Evolutionary conservation across 2,113 vertebrate species (phyloP).

Genomic region (Ameiurus melas): DNA sequence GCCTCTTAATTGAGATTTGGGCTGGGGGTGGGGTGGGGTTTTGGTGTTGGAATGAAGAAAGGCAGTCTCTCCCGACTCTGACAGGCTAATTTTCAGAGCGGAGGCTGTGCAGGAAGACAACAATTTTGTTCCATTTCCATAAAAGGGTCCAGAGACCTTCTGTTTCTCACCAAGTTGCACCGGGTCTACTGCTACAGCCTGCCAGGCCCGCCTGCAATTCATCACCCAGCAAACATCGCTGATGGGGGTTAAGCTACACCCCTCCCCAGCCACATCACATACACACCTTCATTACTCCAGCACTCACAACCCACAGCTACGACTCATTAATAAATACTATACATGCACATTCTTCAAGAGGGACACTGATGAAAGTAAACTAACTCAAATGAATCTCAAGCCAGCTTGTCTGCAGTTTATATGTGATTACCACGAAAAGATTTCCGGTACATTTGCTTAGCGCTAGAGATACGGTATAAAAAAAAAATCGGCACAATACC

Average conservation of each 20-base stretch:
- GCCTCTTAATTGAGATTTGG: slow-evolving; percentile 32
- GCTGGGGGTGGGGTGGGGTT: slow-evolving; percentile 54
- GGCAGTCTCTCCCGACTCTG: slow-evolving; percentile 71
- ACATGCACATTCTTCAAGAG: neutral
- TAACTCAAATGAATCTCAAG: neutral
- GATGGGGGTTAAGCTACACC: slow-evolving; percentile 35
- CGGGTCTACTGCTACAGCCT: slow-evolving; percentile 35
- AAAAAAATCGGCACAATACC: neutral
- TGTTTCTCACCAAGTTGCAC: slow-evolving; percentile 59
- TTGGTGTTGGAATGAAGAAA: slow-evolving; percentile 74
- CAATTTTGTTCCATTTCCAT: slow-evolving; percentile 89
- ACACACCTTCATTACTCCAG: slow-evolving; percentile 19
- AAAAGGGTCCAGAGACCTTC: slow-evolving; percentile 83
- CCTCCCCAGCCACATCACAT: slow-evolving; percentile 25
- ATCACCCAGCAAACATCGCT: slow-evolving; percentile 46
- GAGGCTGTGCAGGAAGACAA: slow-evolving; percentile 86
- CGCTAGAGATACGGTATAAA: neutral
- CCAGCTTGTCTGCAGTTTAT: neutral
- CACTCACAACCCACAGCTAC: slow-evolving; percentile 23
- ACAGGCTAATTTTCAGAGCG: slow-evolving; percentile 81
- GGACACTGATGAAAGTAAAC: neutral
- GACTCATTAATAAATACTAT: neutral
- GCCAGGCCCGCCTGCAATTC: slow-evolving; percentile 48
- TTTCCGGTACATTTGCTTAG: neutral
- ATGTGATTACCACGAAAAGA: neutral